phyloP scores from a whole-genome alignment of 2,888 invertebrate species.

The Dichetophora obliterata region DNA sequence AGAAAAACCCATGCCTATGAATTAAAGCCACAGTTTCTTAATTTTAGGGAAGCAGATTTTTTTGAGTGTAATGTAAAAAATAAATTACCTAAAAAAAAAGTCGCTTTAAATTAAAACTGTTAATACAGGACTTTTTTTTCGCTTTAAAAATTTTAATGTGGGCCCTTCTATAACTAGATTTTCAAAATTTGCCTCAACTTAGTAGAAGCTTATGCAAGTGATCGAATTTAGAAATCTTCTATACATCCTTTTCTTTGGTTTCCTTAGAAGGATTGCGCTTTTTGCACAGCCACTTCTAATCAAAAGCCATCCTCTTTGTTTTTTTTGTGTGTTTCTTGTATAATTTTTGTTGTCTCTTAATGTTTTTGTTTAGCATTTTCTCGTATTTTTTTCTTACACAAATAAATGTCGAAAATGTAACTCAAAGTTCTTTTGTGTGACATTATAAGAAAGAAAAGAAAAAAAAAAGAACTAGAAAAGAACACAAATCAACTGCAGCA shows the following conservation, averaged over 20 bases:
- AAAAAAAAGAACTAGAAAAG: slow-evolving; percentile 46
- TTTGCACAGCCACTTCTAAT: background rate
- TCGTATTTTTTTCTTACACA: slow-evolving; percentile 19
- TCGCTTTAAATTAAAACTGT: too few relatives aligned
- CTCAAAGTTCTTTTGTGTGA: slow-evolving; percentile 23
- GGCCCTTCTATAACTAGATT: too few relatives aligned
- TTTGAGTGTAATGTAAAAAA: too few relatives aligned
- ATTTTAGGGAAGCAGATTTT: too few relatives aligned
- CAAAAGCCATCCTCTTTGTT: background rate
- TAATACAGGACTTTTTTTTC: too few relatives aligned
- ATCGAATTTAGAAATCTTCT: too few relatives aligned
- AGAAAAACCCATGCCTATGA: too few relatives aligned
- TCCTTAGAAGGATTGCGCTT: background rate
- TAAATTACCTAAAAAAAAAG: too few relatives aligned
- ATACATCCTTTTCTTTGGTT: background rate
- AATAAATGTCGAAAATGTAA: slow-evolving; percentile 54
- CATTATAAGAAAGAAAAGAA: slow-evolving; percentile 4
- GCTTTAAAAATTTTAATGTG: too few relatives aligned
- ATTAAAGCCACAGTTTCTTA: too few relatives aligned
- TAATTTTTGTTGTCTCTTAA: background rate
- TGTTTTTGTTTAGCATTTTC: slow-evolving; percentile 2
- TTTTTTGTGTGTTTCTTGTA: background rate
- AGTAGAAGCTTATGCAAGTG: too few relatives aligned
- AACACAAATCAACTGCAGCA: slow-evolving; percentile 53
- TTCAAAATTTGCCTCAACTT: too few relatives aligned